Base-by-base conservation (phyloP, 2,888 invertebrate genomes). In the Ceriagrion tenellum region DNA sequence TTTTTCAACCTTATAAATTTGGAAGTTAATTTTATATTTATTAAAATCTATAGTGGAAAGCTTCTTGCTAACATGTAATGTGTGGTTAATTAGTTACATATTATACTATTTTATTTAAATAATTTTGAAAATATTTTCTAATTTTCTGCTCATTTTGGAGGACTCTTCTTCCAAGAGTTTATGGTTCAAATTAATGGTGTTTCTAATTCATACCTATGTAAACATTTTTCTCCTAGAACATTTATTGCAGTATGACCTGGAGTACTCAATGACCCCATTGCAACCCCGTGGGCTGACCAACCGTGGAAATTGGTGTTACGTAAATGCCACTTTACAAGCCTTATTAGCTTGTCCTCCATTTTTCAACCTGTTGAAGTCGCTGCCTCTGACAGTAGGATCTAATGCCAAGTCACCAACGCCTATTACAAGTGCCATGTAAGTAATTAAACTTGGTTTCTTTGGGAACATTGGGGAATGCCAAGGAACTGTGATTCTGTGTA, bases 281-380 rank as follows among this genome's bases (percentile, higher is more conserved):
- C 98, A 98, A 96, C 99, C 99, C 0, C 98, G 99, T 95, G 99
- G 99, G 0, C 97, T 99, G 95, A 98, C 98, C 95, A 99, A 99
- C 97, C 98, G 98, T 96, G 99, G 99, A 96, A 99, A 99, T 97
- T 99, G 99, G 97, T 99, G 99, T 97, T 99, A 99, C 96, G 99
- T 99, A 95, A 99, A 99, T 97, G 98, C 99, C 40, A 99, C 99
- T 96, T 97, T 99, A 74, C 99, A 99, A 97, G 99, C 99, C 0
- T 97, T 99, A 96, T 97, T 99, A 59, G 99, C 99, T 26, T 99
- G 99, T 96, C 99, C 99, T 35, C 99, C 99, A 0, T 98, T 99
- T 97, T 99, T 99, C 97, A 99, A 99, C 97, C 97, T 99, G 96
- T 97, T 99, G 96, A 98, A 98, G 96, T 98, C 98, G 74, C 97